phyloP scores from a whole-genome alignment of 2,797 vertebrate genomes.

The Rhincodon typus region DNA sequence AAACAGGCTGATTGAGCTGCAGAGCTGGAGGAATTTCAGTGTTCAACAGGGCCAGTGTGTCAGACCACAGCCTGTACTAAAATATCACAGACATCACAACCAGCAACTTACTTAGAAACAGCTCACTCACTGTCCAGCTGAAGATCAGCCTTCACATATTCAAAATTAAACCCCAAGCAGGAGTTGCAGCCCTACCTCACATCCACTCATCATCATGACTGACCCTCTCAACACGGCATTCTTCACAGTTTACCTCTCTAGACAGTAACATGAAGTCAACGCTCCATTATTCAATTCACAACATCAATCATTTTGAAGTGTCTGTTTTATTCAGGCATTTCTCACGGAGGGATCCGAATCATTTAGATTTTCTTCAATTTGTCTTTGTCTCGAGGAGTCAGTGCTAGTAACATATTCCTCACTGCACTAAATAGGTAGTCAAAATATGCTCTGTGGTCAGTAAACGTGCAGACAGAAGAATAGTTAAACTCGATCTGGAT shows the following conservation, averaged over 20 bases:
- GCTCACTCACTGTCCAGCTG: background rate
- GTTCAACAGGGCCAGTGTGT: background rate
- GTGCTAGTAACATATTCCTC: background rate
- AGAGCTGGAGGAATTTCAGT: background rate
- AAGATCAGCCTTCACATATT: background rate
- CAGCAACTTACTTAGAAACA: background rate
- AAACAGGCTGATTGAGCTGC: background rate
- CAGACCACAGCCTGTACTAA: background rate
- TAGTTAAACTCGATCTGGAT: background rate
- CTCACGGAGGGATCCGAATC: background rate
- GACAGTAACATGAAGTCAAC: background rate
- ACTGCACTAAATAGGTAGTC: background rate
- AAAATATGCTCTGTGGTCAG: background rate
- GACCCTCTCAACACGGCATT: background rate
- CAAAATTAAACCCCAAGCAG: background rate
- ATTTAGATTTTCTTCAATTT: background rate
- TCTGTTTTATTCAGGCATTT: background rate
- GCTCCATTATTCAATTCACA: background rate
- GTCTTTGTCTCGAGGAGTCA: background rate
- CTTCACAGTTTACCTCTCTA: background rate
- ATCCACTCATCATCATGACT: background rate
- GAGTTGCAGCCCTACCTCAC: background rate
- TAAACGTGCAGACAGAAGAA: background rate
- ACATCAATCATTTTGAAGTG: background rate
- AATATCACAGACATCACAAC: background rate